Evolutionary conservation across 1,140 invertebrate species (phyloP).

Genomic region (Cydia amplana): DNA sequence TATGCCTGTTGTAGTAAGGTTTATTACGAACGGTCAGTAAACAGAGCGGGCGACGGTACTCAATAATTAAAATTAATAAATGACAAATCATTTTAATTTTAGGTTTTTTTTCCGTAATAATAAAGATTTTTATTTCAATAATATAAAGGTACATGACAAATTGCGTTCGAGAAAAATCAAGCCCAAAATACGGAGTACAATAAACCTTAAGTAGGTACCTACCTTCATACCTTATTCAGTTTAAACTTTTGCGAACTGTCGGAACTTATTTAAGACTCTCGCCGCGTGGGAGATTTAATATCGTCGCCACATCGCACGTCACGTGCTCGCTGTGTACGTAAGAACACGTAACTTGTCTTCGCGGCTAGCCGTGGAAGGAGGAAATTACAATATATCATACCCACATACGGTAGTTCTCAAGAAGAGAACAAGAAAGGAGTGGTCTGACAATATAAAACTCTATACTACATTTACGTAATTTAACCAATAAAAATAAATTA

Average conservation of each 20-base stretch:
- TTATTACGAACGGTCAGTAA: too few species aligned
- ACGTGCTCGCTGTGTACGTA: neutral
- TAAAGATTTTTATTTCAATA: too few species aligned
- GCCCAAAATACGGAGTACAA: neutral
- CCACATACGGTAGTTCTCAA: neutral
- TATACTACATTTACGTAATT: too few species aligned
- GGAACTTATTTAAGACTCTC: slow-evolving; percentile 1
- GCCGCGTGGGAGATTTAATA: slow-evolving; percentile 2
- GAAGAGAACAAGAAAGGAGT: neutral
- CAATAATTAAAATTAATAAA: neutral
- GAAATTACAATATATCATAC: neutral
- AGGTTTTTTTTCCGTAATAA: too few species aligned
- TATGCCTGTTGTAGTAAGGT: too few species aligned
- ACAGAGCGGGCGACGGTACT: too few species aligned
- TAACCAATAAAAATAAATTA: too few species aligned
- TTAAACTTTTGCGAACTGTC: slow-evolving; percentile 2
- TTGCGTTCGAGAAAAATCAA: neutral
- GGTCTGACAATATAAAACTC: too few species aligned
- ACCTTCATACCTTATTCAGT: neutral
- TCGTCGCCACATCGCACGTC: slow-evolving; percentile 10
- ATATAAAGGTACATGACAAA: too few species aligned
- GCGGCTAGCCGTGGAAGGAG: neutral
- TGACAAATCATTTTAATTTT: too few species aligned
- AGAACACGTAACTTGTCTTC: neutral
- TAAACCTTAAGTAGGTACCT: too few species aligned